Base-by-base conservation (phyloP, 30 jellyfish, hydroid and myxozoan genomes). In the Cassiopea andromeda region DNA sequence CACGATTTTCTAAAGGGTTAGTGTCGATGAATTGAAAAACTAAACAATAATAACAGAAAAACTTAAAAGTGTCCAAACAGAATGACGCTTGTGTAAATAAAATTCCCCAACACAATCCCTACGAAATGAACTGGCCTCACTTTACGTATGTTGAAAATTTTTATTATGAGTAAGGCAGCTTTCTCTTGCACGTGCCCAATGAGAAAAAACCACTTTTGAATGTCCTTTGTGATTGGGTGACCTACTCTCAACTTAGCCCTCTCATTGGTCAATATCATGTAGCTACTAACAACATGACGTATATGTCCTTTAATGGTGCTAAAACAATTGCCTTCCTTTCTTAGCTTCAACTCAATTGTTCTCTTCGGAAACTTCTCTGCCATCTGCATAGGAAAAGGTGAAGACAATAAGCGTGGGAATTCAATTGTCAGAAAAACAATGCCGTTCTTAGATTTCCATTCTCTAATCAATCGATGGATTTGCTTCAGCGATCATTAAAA, bases 81-180 rank as follows among this genome's bases (percentile, higher is more conserved):
- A 90, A 90, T 59, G 90, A 82, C 89, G 92, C 97, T 44, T 82
- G 87, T 89, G 80, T 78, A 90, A 90, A 90, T 83, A 90, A 90
- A 90, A 90, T 90, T 80, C 97, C 97, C 92, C 89, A 90, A 83
- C 92, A 90, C 97, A 83, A 83, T 71, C 88, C 91, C 46, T 71
- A 73, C 91, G 78, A 90, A 80, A 80, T 83, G 93, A 83, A 89
- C 92, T 89, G 97, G 76, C 89, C 97, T 90, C 97, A 90, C 91
- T 81, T 90, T 90, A 70, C 91, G 97, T 80, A 90, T 90, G 97
- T 83, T 68, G 90, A 90, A 90, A 83, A 70, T 90, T 83, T 89
- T 90, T 90, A 80, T 90, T 90, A 90, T 83, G 91, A 83, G 83
- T 83, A 75, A 75, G 93, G 93, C 97, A 82, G 97, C 91, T 83